Evolutionary conservation across 2,113 vertebrate species (phyloP), one percentile per base, ranked within the genome.

Genomic region (Atractosteus spatula): DNA sequence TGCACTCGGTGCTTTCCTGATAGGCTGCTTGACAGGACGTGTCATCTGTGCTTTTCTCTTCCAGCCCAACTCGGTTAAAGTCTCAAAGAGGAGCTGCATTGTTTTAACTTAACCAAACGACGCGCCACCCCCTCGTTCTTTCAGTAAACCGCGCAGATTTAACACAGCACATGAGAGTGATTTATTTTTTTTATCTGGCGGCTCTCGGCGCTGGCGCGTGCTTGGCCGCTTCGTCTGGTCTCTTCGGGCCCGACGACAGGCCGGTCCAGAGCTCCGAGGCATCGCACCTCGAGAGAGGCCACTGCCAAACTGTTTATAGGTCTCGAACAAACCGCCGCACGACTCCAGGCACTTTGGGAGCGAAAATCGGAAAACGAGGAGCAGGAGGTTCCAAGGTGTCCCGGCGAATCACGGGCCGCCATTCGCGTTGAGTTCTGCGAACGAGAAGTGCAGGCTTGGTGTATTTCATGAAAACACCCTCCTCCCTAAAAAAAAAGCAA

Each of bases 101-200:
- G 5, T 51, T 51, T 51, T 51, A 51, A 7, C 10, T 51, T 51
- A 10, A 7, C 76, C 75, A 2, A 29, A 29, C 29, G 29, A 29
- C 29, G 29, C 29, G 69, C 69, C 73, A 73, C 77, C 77, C 76
- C 14, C 78, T 72, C 73, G 42, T 77, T 87, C 77, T 89, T 84
- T 90, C 89, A 90, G 87, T 86, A 89, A 89, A 89, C 83, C 76
- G 80, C 71, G 72, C 70, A 75, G 77, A 79, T 76, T 72, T 82
- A 85, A 83, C 82, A 85, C 83, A 83, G 78, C 82, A 67, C 80
- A 79, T 74, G 55, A 79, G 73, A 79, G 72, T 67, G 79, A 83
- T 89, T 84, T 89, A 88, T 90, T 89, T 89, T 89, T 83, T 89
- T 80, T 80, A 80, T 79, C 51, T 84, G 81, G 74, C 29, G 79